Percentiles rank a stretch among this genome's conserved stretches.
Evolutionary conservation across 2,113 vertebrate species (phyloP).

Genomic region (Laticauda laticaudata): DNA sequence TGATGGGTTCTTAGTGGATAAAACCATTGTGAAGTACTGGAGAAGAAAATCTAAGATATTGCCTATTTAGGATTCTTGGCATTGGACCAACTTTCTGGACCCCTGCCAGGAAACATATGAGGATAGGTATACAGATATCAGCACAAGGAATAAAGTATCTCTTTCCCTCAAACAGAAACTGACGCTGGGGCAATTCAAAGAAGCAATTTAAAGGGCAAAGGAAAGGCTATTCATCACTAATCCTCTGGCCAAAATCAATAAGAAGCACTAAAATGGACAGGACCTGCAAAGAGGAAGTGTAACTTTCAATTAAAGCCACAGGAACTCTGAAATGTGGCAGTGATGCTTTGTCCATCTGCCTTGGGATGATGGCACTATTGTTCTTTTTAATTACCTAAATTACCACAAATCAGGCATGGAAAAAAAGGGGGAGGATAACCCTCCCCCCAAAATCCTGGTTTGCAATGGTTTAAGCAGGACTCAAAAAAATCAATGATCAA

Average conservation of each 20-base stretch:
- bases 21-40: not conserved
- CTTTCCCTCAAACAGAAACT: not conserved
- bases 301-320: slow-evolving; percentile 3
- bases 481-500: not conserved
- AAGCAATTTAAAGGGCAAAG: not conserved
- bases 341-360: not conserved
- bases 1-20: not conserved
- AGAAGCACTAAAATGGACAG: slow-evolving; percentile 2
- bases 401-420: not conserved
- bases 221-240: not conserved
- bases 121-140: not conserved
- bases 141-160: not conserved
- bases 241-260: slow-evolving; percentile 5
- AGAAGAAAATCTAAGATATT: not conserved
- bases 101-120: not conserved
- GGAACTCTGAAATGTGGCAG: not conserved
- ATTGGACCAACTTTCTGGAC: not conserved
- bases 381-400: not conserved
- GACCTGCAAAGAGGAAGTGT: slow-evolving; percentile 8
- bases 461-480: not conserved
- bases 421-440: not conserved
- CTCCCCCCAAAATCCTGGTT: not conserved
- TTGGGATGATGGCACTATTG: not conserved
- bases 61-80: not conserved
- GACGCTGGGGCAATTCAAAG: slow-evolving; percentile 3